A percentile compares a stretch with the other conserved stretches of the same genome.
These are phyloP conservation scores for Eonycteris spelaea DNA, from an alignment of 2,113 vertebrate genomes.

Conservation along the genomic window DNA sequence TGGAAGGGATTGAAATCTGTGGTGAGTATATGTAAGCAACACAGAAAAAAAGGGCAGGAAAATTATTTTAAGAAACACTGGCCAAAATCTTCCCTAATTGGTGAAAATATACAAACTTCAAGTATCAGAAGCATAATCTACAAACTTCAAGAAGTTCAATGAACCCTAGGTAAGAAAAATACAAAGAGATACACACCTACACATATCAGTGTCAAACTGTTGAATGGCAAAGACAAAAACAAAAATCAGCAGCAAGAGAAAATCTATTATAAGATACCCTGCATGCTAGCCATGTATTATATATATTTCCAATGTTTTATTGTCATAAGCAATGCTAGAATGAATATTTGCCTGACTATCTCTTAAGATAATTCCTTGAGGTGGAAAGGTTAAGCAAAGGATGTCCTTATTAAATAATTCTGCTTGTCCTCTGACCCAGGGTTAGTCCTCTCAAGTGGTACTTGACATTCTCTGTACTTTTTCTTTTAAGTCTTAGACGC, in stretches of 20 bases:
- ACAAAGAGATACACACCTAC: neutral
- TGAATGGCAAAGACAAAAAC: neutral
- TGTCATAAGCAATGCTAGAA: neutral
- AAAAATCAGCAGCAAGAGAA: neutral
- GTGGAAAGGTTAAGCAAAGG: neutral
- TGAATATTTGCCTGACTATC: neutral
- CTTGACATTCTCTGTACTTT: neutral
- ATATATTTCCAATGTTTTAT: neutral
- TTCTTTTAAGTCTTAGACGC: neutral
- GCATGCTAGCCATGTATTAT: neutral
- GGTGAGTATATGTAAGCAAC: conserved; percentile 37
- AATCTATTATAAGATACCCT: neutral
- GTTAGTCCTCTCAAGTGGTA: neutral
- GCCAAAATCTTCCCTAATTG: neutral
- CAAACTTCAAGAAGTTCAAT: neutral
- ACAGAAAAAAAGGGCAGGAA: neutral
- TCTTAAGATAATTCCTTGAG: neutral
- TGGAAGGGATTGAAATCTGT: conserved; percentile 44
- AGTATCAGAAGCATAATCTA: neutral
- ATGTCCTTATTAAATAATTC: neutral
- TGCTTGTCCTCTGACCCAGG: neutral
- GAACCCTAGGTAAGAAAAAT: neutral
- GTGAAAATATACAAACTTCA: neutral
- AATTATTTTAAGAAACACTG: neutral
- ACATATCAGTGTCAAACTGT: neutral